Conservation (phyloP, 2,113 vertebrate genomes). For the Dipodomys ordii region DNA sequence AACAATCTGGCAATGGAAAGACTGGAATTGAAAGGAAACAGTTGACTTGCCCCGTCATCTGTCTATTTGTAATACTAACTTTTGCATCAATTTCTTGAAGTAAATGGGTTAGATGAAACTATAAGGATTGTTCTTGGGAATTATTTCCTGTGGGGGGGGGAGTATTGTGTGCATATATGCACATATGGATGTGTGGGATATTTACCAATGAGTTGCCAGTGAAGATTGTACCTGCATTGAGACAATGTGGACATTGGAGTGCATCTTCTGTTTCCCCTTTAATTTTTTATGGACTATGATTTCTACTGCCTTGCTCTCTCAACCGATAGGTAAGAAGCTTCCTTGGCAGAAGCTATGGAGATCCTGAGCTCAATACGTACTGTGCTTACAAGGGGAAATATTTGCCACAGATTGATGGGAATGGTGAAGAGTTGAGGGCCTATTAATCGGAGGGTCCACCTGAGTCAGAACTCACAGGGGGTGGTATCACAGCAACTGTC, state of each 20-base stretch:
- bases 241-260: background rate
- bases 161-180: no score
- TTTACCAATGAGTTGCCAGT: background rate
- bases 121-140: no score
- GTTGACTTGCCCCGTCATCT: background rate
- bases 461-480: background rate
- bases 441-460: background rate
- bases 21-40: background rate
- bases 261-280: background rate
- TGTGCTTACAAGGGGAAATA: background rate
- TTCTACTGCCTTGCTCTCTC: background rate
- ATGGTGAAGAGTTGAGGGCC: rapidly evolving
- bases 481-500: background rate
- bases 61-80: background rate
- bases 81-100: background rate
- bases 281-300: rapidly evolving
- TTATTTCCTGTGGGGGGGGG: background rate
- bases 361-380: background rate
- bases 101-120: background rate
- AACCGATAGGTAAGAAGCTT: background rate
- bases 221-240: background rate
- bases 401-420: background rate
- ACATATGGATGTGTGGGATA: no score
- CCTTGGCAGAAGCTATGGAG: background rate
- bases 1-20: background rate